Base-by-base conservation (phyloP, 2,797 vertebrate species). In the Pangasius krempfi region DNA sequence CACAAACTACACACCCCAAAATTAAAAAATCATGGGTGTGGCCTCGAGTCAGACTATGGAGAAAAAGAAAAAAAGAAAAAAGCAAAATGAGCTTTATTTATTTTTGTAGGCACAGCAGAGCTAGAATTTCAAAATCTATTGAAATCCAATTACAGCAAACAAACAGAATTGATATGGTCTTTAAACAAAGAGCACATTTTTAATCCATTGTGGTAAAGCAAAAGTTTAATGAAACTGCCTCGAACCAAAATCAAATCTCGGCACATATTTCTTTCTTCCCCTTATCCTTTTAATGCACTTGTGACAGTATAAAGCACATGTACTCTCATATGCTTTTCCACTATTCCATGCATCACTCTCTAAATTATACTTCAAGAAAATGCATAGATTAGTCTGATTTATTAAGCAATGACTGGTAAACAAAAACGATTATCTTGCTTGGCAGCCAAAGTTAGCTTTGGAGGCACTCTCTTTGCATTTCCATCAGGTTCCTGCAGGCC, bases 321-420 rank as follows among this genome's bases (percentile, higher is more conserved):
- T 58, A 81, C 68, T 72, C 64, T 86, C 50, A 79, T 85, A 50
- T 33, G 25, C 64, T 81, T 37, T 64, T 70, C n/a, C 22, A 66
- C 33, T 85, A 72, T 47, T 79, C 54, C 60, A n/a, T 54, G 44
- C 66, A 81, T 81, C 33, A 60, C 56, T 86, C 50, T 37, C 52
- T 66, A 88, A 84, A 52, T 86, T 87, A 62, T 33, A 62, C 2
- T 86, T 76, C 78, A 47, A 64, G 68, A 47, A 78, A 88, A 50
- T 16, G 66, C 52, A 89, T 22, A 73, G 68, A 90, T 90, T 86
- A 88, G 78, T 8, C 75, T 66, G 78, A 87, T 85, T 90, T 90
- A 92, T 91, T 91, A 88, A 91, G 52, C 68, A 76, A 58, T 79
- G 90, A 84, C 79, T 82, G 66, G 87, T 54, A 86, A 90, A 83